Base-by-base conservation (phyloP, 2,797 vertebrate species). In the Martes flavigula region DNA sequence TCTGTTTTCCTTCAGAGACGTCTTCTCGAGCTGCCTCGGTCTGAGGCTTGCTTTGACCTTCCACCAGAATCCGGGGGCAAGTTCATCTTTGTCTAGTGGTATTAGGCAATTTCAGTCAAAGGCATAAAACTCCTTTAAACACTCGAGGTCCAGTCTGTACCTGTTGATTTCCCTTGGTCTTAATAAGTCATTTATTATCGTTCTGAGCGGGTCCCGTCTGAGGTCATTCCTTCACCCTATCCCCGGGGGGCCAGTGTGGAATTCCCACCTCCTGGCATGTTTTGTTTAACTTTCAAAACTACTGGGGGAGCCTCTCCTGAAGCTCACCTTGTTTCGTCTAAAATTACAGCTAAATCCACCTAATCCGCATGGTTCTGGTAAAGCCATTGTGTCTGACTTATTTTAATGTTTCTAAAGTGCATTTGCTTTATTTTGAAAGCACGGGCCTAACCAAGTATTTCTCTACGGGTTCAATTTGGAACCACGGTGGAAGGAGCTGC, bases 381-480 rank as follows among this genome's bases (percentile, higher is more conserved):
- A 95, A 72, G 20, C 64, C 89, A 90, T 73, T 77, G 14, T 96
- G 84, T 95, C 81, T 62, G 38, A 86, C 35, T 86, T 87, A 86
- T 87, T 97, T 90, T 66, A 82, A 68, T 83, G 91, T 96, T 86
- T 68, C 25, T 20, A 66, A 96, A 97, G 82, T 60, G 32, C 78
- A 66, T 70, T 88, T 88, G 82, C 88, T 96, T 88, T 92, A n/a
- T 97, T 97, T 78, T 84, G 66, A 96, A 97, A 94, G 92, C 60
- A n/a, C 58, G 82, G 72, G 11, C 51, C 91, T 79, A 78, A 87
- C 92, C 66, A 95, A 95, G 51, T 64, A 78, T 91, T 97, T 94
- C 82, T 92, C 14, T 43, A 88, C 81, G 73, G 66, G 73, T 66
- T 89, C 96, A 93, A 81, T 96, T 94, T 95, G 85, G 83, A 95